These are phyloP conservation scores for Leptinotarsa defecta DNA, from an alignment of 1,140 invertebrate genomes.

Conservation along the genomic window DNA sequence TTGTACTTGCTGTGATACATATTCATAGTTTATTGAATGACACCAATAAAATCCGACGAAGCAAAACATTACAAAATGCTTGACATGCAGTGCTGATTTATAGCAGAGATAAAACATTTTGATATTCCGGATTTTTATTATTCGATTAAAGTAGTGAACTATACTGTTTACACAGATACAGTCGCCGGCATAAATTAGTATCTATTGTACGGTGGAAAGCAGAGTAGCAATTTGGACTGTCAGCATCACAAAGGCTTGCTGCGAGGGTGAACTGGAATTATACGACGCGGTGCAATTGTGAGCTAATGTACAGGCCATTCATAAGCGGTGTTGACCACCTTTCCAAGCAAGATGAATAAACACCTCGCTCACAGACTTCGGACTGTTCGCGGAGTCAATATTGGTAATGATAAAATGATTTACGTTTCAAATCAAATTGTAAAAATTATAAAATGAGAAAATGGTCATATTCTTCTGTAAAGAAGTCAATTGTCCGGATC, in stretches of 20 bases:
- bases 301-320: slow-evolving; percentile 40
- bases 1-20: too few species aligned
- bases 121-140: slow-evolving; percentile 44
- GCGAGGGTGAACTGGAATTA: slow-evolving; percentile 41
- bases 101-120: slow-evolving; percentile 41
- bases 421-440: too few species aligned
- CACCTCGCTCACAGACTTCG: not conserved
- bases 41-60: not conserved
- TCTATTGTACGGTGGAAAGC: slow-evolving; percentile 47
- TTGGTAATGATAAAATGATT: too few species aligned
- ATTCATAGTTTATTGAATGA: not conserved
- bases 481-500: too few species aligned
- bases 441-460: too few species aligned
- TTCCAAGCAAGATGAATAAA: not conserved
- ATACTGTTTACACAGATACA: slow-evolving; percentile 42
- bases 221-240: slow-evolving; percentile 43
- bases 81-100: slow-evolving; percentile 32
- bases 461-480: too few species aligned
- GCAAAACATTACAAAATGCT: slow-evolving; percentile 23
- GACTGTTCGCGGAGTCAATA: too few species aligned
- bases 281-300: slow-evolving; percentile 40
- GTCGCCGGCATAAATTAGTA: slow-evolving; percentile 48
- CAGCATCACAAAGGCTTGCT: slow-evolving; percentile 41
- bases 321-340: slow-evolving; percentile 4
- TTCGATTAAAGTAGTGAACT: slow-evolving; percentile 39